Base-by-base conservation (phyloP, 53 echinoderm and acorn worm genomes). In the Luidia sarsii region DNA sequence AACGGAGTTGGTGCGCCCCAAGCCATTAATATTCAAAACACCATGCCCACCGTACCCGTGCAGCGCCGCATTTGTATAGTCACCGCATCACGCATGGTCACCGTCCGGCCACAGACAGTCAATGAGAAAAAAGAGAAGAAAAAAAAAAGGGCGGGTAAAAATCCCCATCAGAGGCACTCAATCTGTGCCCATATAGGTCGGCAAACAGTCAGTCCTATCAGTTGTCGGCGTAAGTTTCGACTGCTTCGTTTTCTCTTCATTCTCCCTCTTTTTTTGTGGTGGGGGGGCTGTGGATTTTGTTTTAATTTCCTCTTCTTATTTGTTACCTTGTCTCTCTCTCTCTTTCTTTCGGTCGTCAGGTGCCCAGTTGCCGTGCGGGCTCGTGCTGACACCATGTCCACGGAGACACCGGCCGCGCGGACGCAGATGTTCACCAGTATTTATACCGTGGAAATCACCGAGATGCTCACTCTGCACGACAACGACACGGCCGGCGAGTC, bases 341-440 rank as follows among this genome's bases (percentile, higher is more conserved):
- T n/a, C n/a, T n/a, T n/a, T n/a, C n/a, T n/a, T n/a, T n/a, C n/a
- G n/a, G n/a, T n/a, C n/a, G n/a, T 22, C 77, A 77, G 77, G 77
- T 77, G 77, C 77, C 31, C 45, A 77, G 48, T 77, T 77, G 31
- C 77, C 16, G 61, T 30, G 46, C 43, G 38, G 45, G 41, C 25
- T n/a, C 22, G 56, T 32, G 46, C 48, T 59, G 48, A 32, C 77
- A 77, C 61, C 43, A 77, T 77, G 77, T 55, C 43, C 48, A 77
- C 59, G 32, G 48, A 59, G 61, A 55, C 77, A 77, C 59, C 61
- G 32, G 77, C 59, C 61, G 59, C 77, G 43, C 39, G 46, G 48
- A 77, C 77, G 61, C 77, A 77, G 77, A 77, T 77, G 77, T 77
- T 77, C 60, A 77, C 77, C 46, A 77, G 30, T 77, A 77, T 77